These are phyloP conservation scores for Rhadina sibilatrix DNA, from an alignment of 2,113 vertebrate genomes.

Conservation along the genomic window DNA sequence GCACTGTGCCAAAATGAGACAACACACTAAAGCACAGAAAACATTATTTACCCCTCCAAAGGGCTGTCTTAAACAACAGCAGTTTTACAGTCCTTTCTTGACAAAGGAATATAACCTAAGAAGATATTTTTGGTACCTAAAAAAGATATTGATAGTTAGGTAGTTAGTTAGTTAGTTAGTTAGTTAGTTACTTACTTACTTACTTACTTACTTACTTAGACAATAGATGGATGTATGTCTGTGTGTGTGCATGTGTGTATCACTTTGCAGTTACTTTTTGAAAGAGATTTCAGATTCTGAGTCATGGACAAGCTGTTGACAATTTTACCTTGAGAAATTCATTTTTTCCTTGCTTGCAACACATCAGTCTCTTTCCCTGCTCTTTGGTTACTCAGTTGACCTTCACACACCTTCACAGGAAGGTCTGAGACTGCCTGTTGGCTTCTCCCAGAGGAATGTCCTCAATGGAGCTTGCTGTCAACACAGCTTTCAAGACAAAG, in stretches of 20 bases:
- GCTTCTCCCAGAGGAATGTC: background rate
- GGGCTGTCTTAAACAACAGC: background rate
- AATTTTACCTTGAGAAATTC: background rate
- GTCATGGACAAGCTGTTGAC: background rate
- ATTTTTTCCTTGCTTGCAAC: background rate
- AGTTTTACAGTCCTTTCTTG: background rate
- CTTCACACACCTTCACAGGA: background rate
- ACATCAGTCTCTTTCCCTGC: background rate
- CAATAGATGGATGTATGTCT: background rate
- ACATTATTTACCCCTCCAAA: background rate
- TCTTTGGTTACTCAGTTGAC: background rate
- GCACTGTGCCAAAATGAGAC: background rate
- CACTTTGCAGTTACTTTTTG: background rate
- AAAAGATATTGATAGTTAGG: background rate
- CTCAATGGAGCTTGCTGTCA: constrained; percentile 1
- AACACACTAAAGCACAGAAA: background rate
- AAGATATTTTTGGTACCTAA: background rate
- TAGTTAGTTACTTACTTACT: too few relatives aligned
- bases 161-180: too few relatives aligned
- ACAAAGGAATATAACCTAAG: background rate
- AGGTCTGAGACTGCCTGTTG: background rate
- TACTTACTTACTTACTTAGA: too few relatives aligned
- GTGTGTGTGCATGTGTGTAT: background rate
- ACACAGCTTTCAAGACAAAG: constrained; percentile 35
- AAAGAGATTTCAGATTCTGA: background rate